Percentiles rank a stretch among this genome's conserved stretches.
These are phyloP conservation scores for Bedellia somnulentella DNA, from an alignment of 2,888 invertebrate species.

Conservation along the genomic window DNA sequence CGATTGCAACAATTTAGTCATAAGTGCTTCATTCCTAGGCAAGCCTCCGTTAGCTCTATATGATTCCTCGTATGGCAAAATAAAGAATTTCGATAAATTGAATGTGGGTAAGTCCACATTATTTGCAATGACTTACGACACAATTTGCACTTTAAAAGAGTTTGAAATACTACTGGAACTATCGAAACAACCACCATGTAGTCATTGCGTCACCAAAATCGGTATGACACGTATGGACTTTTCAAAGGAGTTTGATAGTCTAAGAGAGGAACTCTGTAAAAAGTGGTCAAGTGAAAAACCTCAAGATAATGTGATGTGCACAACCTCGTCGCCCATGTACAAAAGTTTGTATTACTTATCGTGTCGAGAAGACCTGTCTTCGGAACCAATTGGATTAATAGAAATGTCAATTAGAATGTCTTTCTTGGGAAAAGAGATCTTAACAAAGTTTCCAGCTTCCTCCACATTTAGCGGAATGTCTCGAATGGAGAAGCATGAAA, in stretches of 20 bases:
- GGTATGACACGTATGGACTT: constrained; percentile 41
- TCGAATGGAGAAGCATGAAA: constrained; percentile 32
- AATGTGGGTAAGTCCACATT: constrained; percentile 46
- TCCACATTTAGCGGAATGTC: constrained; percentile 31
- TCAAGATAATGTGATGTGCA: constrained; percentile 38
- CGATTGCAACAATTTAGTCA: constrained; percentile 40
- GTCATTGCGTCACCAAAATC: constrained; percentile 36
- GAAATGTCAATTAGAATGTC: constrained; percentile 45
- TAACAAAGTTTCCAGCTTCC: constrained; percentile 36
- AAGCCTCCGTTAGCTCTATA: constrained; percentile 40
- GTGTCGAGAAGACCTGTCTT: constrained; percentile 25
- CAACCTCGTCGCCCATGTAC: constrained; percentile 36
- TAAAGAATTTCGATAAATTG: constrained; percentile 30
- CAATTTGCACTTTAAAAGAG: constrained; percentile 38
- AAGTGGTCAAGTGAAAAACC: constrained; percentile 42
- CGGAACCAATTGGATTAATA: constrained; percentile 40
- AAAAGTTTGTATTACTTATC: constrained; percentile 42
- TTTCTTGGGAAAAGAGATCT: constrained; percentile 48
- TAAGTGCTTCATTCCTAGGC: constrained; percentile 38
- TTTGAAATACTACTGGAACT: constrained; percentile 32
- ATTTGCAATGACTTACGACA: constrained; percentile 52
- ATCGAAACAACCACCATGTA: constrained; percentile 43
- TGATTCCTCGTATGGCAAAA: constrained; percentile 31
- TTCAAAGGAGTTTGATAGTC: constrained; percentile 27
- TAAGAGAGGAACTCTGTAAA: constrained; percentile 37